Base-by-base conservation (phyloP, 2,888 invertebrate species). In the Tetheella fluctuosa region DNA sequence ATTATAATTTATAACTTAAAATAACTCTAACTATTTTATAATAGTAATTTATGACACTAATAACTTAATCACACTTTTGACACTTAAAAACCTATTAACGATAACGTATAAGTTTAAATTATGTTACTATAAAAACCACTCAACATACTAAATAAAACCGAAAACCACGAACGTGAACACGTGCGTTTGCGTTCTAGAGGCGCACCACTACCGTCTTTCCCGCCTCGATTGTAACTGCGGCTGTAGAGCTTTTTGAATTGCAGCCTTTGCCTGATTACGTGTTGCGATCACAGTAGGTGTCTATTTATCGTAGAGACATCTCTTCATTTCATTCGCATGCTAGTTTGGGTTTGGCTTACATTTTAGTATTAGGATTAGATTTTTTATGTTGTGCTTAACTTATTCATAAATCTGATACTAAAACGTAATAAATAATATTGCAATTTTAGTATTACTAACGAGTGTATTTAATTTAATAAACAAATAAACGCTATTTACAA, bases 151-250 rank as follows among this genome's bases (percentile, higher is more conserved):
- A 17, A 23, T 20, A 30, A 17, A 54, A 54, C 20, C 12, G n/a
- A 23, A 59, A 59, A 62, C 63, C 66, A 60, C 69, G 71, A 64
- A 72, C 68, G 68, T 60, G 59, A 65, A 62, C 66, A 63, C 70
- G 69, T 71, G 66, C 70, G 75, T 69, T 65, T 59, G 52, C 67
- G 70, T 67, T 59, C 23, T 59, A 58, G 52, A 57, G 57, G 60
- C 63, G 68, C 72, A 69, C 70, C 68, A 68, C 67, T 68, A 67
- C 61, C 58, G 64, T 39, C 17, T 54, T 13, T 34, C 67, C 67
- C 70, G 75, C 57, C 74, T 75, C 77, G 73, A 65, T 71, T 58
- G 70, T 70, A 64, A 79, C 79, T 77, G 72, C 73, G 68, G 63
- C 66, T 39, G 66, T 66, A 57, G 70, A 78, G 77, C 77, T 74